These are phyloP conservation scores for Meteorus colon DNA, from an alignment of 2,888 invertebrate species.

Conservation along the genomic window DNA sequence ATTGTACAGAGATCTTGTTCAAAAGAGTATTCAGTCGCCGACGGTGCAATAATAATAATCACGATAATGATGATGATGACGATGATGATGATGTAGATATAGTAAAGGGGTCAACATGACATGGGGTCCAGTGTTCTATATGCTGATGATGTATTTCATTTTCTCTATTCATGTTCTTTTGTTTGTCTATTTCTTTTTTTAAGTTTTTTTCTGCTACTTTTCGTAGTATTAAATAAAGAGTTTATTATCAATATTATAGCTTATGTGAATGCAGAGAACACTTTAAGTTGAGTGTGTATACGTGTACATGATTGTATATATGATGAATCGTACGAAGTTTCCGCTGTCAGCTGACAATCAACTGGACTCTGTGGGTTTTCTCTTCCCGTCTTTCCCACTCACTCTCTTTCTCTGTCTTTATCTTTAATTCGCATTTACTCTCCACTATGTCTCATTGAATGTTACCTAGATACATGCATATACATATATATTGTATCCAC, in stretches of 20 bases:
- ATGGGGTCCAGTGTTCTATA: conserved; percentile 1
- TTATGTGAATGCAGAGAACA: not conserved
- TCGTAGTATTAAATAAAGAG: not conserved
- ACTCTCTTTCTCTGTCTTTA: not conserved
- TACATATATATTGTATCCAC: not conserved
- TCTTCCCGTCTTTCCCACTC: conserved; percentile 13
- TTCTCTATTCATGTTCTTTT: not conserved
- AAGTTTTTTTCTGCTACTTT: not conserved
- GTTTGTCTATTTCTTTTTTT: not conserved
- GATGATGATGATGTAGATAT: conserved; percentile 8
- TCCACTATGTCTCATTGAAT: too few relatives aligned
- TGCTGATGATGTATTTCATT: conserved; percentile 1
- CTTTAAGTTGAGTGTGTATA: not conserved
- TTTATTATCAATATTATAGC: not conserved
- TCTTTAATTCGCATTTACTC: not conserved
- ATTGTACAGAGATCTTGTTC: not conserved
- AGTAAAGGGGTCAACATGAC: not conserved
- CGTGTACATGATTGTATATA: not conserved
- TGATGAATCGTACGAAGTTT: conserved; percentile 29
- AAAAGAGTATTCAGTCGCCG: conserved; percentile 7
- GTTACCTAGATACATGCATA: too few relatives aligned
- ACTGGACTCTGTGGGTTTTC: conserved; percentile 5
- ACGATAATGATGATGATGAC: not conserved
- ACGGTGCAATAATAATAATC: conserved; percentile 10
- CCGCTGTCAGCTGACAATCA: conserved; percentile 37